Percentiles rank a stretch among this genome's conserved stretches.
Evolutionary conservation across 1,140 invertebrate genomes (phyloP).

Genomic region (Tetranychus urticae): DNA sequence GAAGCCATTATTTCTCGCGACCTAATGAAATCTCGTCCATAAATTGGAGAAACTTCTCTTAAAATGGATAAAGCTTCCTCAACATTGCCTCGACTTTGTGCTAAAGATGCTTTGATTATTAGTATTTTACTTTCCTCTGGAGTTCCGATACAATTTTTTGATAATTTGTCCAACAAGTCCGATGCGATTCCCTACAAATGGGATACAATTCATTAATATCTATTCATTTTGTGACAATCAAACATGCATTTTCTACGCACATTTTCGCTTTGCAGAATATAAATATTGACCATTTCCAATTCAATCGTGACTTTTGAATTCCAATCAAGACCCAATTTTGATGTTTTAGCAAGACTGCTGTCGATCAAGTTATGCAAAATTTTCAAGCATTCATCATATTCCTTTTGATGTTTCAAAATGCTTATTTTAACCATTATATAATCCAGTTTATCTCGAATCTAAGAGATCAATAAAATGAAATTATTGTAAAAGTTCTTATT

Average conservation of each 20-base stretch:
- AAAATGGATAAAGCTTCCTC: conserved; percentile 55
- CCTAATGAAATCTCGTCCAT: conserved; percentile 51
- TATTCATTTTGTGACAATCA: background rate
- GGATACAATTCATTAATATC: background rate
- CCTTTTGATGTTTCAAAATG: conserved; percentile 47
- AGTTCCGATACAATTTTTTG: conserved; percentile 43
- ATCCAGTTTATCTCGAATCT: conserved; percentile 58
- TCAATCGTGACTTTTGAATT: conserved; percentile 56
- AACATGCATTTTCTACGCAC: conserved; percentile 13
- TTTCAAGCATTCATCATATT: conserved; percentile 44
- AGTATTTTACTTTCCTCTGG: conserved; percentile 56
- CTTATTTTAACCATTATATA: conserved; percentile 66
- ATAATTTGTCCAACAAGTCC: conserved; percentile 55
- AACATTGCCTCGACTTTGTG: conserved; percentile 49
- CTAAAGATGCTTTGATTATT: conserved; percentile 59
- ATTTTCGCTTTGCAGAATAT: conserved; percentile 39
- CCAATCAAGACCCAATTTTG: conserved; percentile 17
- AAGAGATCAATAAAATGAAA: conserved; percentile 1
- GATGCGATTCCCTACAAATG: conserved; percentile 34
- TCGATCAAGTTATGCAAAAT: conserved; percentile 43
- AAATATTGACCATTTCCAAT: conserved; percentile 57
- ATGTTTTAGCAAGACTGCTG: conserved; percentile 14
- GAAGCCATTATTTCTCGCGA: conserved; percentile 73
- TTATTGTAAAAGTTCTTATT: background rate
- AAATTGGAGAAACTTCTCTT: conserved; percentile 42